Evolutionary conservation across 2,797 vertebrate species (phyloP), one percentile per base, ranked within the genome.

Genomic region (Malurus leucopterus): DNA sequence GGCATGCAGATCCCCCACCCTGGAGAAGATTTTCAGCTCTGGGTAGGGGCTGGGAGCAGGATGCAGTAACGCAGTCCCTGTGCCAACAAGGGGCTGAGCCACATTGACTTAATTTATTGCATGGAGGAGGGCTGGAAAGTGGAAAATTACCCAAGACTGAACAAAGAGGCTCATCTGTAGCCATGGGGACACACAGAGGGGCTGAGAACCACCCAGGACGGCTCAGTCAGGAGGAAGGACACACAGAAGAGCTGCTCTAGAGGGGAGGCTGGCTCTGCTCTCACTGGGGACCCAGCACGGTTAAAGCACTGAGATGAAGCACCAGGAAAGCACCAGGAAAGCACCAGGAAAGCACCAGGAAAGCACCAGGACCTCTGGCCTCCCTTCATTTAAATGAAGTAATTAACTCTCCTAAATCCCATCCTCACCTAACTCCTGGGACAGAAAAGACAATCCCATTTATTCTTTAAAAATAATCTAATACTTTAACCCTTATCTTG

Each of bases 121-220:
- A 44, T 3, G 16, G 59, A 91, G 77, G 63, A 86, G 86, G 73
- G 84, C 77, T 93, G 73, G 74, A 53, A 88, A 89, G 86, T 57
- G 85, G 87, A 87, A 93, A 87, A 87, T 85, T 85, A 70, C 75
- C 49, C 82, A 62, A 63, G 61, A 49, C 38, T 85, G 79, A 84
- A 93, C 57, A 84, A 89, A 90, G 89, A 84, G 49, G 49, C 57
- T 89, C 64, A 44, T 75, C 75, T 85, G 91, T 73, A 84, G 80
- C 68, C 75, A 55, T 23, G 38, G 79, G 89, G 78, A 75, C 82
- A 53, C 82, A 27, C 0, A 34, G 77, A 77, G 62, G 43, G 76
- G 29, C 55, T 0, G 1, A 86, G 78, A 47, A 88, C 91, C 91
- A 86, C 89, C 63, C 89, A 94, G 74, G 77, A 75, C 0, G 12